Evolutionary conservation across 2,888 invertebrate species (phyloP), one percentile per base, ranked within the genome.

Genomic region (Drepana falcataria): DNA sequence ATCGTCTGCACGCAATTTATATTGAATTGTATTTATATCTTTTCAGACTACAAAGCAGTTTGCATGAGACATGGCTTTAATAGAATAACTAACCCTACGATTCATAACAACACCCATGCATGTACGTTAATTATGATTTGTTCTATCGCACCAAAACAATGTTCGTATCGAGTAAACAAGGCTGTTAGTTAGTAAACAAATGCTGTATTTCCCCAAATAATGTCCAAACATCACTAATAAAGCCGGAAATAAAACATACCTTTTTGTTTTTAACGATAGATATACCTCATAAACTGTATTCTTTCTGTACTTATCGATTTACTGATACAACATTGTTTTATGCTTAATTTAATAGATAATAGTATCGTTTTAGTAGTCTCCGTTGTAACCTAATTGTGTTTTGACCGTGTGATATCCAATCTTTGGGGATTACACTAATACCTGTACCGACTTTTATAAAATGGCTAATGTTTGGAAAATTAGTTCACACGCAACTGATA

Each of bases 51-150:
- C 83, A 80, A 81, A 76, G 71, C 80, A 69, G 77, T 69, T 79
- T 78, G 87, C 86, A 88, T 85, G 87, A 82, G 80, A 73, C 79
- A 86, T 78, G 82, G 83, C 81, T 84, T 85, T 68, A 69, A 75
- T 85, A 90, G 77, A 85, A 70, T 81, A 69, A 85, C 78, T 81
- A 83, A 80, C 77, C 72, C 77, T 73, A 73, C 78, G 64, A 73
- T 79, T 68, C 76, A 80, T 69, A 81, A 73, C 71, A 78, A 78
- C 73, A 82, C 84, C 62, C 80, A 76, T 69, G 89, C 89, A 87
- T 87, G 89, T 90, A 90, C 72, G 89, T 90, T 76, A 59, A 4
- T 40, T 49, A 40, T 51, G 37, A 35, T 48, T 35, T 34, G 3
- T 6, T 5, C 37, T n/a, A 41, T 21, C 33, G 35, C 35, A 49